These are phyloP conservation scores for Leuciscus waleckii DNA, from an alignment of 2,797 vertebrate genomes.

Conservation along the genomic window DNA sequence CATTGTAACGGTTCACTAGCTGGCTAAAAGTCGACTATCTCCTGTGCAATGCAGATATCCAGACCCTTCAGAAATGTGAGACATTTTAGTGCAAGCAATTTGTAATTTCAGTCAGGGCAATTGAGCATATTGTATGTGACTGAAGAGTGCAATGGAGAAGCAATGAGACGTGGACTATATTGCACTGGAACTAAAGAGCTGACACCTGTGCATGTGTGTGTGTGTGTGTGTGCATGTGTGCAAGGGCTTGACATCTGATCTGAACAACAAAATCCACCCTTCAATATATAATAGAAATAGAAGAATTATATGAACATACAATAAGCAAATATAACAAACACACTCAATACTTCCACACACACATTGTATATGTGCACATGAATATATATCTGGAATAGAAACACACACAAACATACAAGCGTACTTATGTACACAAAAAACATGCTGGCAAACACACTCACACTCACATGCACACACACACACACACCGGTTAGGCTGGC, in stretches of 20 bases:
- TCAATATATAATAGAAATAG: background rate
- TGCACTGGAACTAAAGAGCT: constrained; percentile 21
- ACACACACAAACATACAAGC: constrained; percentile 27
- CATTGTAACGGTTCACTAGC: constrained; percentile 32
- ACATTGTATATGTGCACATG: background rate
- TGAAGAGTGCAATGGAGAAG: constrained; percentile 59
- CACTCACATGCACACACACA: constrained; percentile 20
- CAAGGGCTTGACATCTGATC: background rate
- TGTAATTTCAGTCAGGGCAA: constrained; percentile 58
- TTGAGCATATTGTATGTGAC: constrained; percentile 59
- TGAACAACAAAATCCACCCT: background rate
- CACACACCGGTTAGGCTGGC: constrained; percentile 42
- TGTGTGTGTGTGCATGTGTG: background rate
- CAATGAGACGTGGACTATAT: constrained; percentile 40
- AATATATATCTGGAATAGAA: background rate
- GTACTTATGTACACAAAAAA: background rate
- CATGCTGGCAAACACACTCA: constrained; percentile 19
- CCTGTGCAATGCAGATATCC: constrained; percentile 17
- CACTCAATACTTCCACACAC: constrained; percentile 1
- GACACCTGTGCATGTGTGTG: constrained; percentile 3
- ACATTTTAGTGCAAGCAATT: constrained; percentile 42
- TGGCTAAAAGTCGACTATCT: constrained; percentile 34
- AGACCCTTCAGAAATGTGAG: constrained; percentile 3
- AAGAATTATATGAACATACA: background rate
- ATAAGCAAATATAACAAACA: background rate